Percentiles rank a stretch among this genome's conserved stretches.
Evolutionary conservation across 1,140 invertebrate species (phyloP).

Genomic region (Nilaparvata lugens): DNA sequence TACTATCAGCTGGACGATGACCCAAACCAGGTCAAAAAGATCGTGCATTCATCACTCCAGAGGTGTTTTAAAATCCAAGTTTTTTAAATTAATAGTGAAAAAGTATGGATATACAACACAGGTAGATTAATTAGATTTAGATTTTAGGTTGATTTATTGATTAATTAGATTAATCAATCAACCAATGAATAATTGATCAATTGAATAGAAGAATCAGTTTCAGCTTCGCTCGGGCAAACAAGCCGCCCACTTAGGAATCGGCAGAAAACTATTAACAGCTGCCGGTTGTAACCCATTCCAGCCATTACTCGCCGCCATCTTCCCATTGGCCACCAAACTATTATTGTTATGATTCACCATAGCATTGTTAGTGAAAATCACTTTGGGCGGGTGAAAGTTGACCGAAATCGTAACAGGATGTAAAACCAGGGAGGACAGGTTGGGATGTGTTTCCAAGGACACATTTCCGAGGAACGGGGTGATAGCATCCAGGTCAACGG

Average conservation of each 20-base stretch:
- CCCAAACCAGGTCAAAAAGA: too few species aligned
- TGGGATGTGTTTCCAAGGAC: slow-evolving; percentile 37
- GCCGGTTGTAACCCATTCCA: neutral
- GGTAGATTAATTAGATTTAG: too few species aligned
- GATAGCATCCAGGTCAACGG: slow-evolving; percentile 68
- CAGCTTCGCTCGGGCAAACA: slow-evolving; percentile 6
- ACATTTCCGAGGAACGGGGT: slow-evolving; percentile 53
- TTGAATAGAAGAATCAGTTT: too few species aligned
- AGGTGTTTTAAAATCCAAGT: too few species aligned
- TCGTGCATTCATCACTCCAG: too few species aligned
- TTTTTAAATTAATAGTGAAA: too few species aligned
- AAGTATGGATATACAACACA: too few species aligned
- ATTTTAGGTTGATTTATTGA: too few species aligned
- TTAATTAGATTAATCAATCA: too few species aligned
- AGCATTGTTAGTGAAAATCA: neutral
- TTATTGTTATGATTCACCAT: neutral
- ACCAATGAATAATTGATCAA: too few species aligned
- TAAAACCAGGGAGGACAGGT: slow-evolving; percentile 50
- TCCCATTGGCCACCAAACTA: too few species aligned
- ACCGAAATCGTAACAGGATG: slow-evolving; percentile 89
- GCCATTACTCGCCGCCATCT: neutral
- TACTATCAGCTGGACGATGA: too few species aligned
- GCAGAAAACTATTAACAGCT: slow-evolving; percentile 2
- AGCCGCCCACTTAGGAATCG: slow-evolving; percentile 12
- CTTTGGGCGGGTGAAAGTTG: slow-evolving; percentile 46